Conservation (phyloP, 2,797 vertebrate genomes). For the Aldrovandia affinis region DNA sequence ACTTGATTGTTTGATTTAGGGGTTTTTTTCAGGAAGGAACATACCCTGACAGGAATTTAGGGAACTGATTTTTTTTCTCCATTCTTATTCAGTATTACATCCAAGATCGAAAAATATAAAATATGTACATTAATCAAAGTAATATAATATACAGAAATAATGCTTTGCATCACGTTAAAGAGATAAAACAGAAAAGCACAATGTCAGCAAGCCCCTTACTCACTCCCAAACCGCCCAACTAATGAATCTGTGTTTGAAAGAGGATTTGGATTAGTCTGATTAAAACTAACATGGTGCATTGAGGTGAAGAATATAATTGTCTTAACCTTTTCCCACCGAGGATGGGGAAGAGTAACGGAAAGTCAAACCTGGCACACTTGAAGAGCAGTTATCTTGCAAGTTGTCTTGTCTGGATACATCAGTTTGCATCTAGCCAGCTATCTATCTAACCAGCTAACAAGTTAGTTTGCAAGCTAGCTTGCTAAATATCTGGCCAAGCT, state of each 20-base stretch:
- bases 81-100: constrained; percentile 20
- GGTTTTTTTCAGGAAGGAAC: background rate
- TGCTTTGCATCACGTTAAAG: background rate
- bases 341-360: no score
- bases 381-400: no score
- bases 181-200: background rate
- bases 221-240: background rate
- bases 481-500: background rate
- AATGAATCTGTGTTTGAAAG: background rate
- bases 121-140: constrained; percentile 27
- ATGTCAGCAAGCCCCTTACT: background rate
- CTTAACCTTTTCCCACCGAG: no score
- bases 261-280: background rate
- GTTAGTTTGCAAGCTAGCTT: no score
- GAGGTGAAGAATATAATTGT: no score
- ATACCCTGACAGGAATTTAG: background rate
- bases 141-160: background rate
- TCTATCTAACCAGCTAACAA: no score
- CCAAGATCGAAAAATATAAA: constrained; percentile 14
- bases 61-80: background rate
- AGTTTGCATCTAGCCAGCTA: no score
- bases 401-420: no score
- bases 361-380: no score
- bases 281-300: no score
- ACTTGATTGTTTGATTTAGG: background rate